Evolutionary conservation across 2,888 invertebrate genomes (phyloP), one percentile per base, ranked within the genome.

Genomic region (Lordiphosa andalusiaca): DNA sequence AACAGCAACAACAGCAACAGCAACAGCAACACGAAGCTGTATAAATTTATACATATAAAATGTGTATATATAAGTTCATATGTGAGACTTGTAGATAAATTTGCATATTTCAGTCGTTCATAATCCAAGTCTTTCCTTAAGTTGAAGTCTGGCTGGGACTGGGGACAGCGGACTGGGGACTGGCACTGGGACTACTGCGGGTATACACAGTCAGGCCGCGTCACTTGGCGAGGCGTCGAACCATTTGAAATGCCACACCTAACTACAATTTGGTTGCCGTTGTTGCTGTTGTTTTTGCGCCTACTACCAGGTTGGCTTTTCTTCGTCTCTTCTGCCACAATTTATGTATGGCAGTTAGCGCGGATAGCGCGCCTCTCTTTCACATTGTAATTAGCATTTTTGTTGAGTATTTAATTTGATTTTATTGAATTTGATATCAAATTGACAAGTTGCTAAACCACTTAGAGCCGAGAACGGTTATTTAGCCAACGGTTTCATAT

Each of bases 101-200:
- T 81, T 81, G 76, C 80, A 81, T 81, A 83, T 81, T 81, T 80
- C 76, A 80, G 76, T 71, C 85, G 84, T 83, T 85, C 85, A 81
- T 81, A 81, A 85, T 80, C 73, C 85, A 80, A 75, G 70, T 84
- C 84, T 84, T 81, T 84, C 77, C 82, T 71, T 84, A 82, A 81
- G 61, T 68, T 76, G 58, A 72, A 69, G 42, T 57, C 62, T 41
- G 56, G 47, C 63, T 58, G 64, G 42, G 40, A 59, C 57, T 65
- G 53, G 23, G 54, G 23, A 59, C 57, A 60, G 53, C 19, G 54
- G 23, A 47, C 57, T 58, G 58, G 44, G 44, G 36, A 30, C 30
- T 23, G 25, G 54, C 35, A 44, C 36, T 49, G 54, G 49, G 57
- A 57, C 67, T 67, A 55, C 70, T 65, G 56, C 66, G 75, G 68